Base-by-base conservation (phyloP, 1,140 invertebrate genomes). In the Drosophila littoralis region DNA sequence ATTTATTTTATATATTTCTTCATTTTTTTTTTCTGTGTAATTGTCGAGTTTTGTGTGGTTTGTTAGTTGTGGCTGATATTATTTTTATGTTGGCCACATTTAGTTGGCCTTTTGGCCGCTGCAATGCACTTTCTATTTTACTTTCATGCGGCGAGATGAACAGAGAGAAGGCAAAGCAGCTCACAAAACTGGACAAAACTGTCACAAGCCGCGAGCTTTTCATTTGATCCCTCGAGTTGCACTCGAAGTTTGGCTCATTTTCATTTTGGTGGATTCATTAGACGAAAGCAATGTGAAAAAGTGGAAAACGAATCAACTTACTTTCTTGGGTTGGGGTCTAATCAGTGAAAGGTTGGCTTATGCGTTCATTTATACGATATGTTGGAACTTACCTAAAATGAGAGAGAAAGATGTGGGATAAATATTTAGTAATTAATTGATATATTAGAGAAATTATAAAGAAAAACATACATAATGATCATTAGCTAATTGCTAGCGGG, bases 301-400 rank as follows among this genome's bases (percentile, higher is more conserved):
- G 55, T 13, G 35, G 57, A 58, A 70, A 64, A 42, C 35, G 13
- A 38, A 45, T 52, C 32, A 67, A 70, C 61, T 60, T 68, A 73
- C 70, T 59, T 36, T 38, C n/a, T n/a, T 33, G 4, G 38, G 15
- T 36, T 50, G 12, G 36, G 46, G 2, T 5, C 7, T 9, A 32
- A 4, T 15, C 46, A 65, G 67, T 67, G 73, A 72, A 67, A 72
- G 76, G 67, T 73, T 60, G 22, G 22, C 4, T 28, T 28, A 17
- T 35, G 28, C n/a, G n/a, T 32, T 35, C 13, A 33, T 46, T 33
- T 35, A n/a, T 28, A 32, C 52, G 33, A 67, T 42, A 28, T 35
- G 13, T 13, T 22, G 50, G 6, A 45, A 85, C 82, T 85, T 85
- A 85, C 82, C 82, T 85, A 72, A 86, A 85, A 88, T 13, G 67